phyloP scores from a whole-genome alignment of 2,113 vertebrate genomes.

The Oxyura jamaicensis region DNA sequence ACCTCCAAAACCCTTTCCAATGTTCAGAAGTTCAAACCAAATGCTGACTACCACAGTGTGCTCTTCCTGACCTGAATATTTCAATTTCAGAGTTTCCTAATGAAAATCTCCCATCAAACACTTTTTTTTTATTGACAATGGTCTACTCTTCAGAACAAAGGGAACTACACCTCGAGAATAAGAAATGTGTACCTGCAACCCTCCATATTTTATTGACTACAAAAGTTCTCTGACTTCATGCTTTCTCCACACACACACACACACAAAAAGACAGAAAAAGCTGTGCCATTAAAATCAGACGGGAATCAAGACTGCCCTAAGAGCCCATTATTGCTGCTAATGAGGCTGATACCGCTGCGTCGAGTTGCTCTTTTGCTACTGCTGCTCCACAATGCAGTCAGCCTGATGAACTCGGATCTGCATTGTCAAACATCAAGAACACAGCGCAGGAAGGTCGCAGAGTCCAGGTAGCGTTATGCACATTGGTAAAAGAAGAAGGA shows the following conservation, averaged over 20 bases:
- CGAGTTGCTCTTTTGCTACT: slow-evolving; percentile 43
- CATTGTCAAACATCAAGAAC: slow-evolving; percentile 12
- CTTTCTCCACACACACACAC: slow-evolving; percentile 12
- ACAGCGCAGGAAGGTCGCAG: neutral
- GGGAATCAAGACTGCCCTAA: slow-evolving; percentile 52
- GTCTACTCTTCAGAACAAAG: slow-evolving; percentile 37
- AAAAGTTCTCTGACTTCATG: slow-evolving; percentile 42
- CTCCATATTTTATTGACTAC: slow-evolving; percentile 24
- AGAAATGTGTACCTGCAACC: slow-evolving; percentile 17
- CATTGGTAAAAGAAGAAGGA: neutral
- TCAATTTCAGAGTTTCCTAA: slow-evolving; percentile 33
- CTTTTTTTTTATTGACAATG: slow-evolving; percentile 49
- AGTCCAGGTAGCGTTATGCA: neutral
- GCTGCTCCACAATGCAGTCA: slow-evolving; percentile 29
- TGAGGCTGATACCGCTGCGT: slow-evolving; percentile 46
- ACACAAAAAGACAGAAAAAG: neutral
- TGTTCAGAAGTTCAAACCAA: slow-evolving; percentile 33
- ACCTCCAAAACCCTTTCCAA: slow-evolving; percentile 21
- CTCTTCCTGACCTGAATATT: slow-evolving; percentile 58
- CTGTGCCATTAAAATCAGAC: slow-evolving; percentile 53
- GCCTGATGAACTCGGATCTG: neutral
- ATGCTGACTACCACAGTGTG: slow-evolving; percentile 46
- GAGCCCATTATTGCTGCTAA: slow-evolving; percentile 52
- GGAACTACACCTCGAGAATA: slow-evolving; percentile 8
- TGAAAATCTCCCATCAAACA: slow-evolving; percentile 52